A percentile compares a stretch with the other conserved stretches of the same genome.
Conservation (phyloP, 2,888 invertebrate species). For the Hydraecia micacea region DNA sequence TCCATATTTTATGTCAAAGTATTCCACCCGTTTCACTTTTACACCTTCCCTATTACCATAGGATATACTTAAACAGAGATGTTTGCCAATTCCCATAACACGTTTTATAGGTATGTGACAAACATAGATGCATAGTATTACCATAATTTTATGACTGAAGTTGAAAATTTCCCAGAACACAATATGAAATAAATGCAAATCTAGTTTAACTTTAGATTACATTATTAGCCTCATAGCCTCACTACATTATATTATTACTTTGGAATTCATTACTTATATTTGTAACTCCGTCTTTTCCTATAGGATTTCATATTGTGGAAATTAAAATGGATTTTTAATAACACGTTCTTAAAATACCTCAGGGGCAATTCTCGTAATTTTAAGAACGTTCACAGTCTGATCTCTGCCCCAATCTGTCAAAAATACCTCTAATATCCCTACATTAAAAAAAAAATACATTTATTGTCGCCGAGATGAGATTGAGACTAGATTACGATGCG, state of each 20-base stretch:
- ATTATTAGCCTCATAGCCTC: not conserved
- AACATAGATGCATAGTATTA: constrained; percentile 18
- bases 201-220: constrained; percentile 8
- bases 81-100: constrained; percentile 31
- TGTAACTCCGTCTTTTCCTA: not conserved
- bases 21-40: not conserved
- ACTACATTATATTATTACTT: too few relatives aligned
- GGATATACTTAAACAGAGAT: constrained; percentile 26
- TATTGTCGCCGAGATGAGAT: too few relatives aligned
- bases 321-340: not conserved
- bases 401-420: not conserved
- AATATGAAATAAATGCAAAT: constrained; percentile 15
- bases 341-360: too few relatives aligned
- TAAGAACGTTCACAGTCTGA: too few relatives aligned
- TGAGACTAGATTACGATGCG: too few relatives aligned
- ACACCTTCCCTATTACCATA: constrained; percentile 27
- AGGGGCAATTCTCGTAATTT: too few relatives aligned
- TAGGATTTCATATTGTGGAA: not conserved
- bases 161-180: constrained; percentile 5
- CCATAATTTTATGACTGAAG: constrained; percentile 32
- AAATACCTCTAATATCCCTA: not conserved
- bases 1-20: constrained; percentile 5
- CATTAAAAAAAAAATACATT: too few relatives aligned
- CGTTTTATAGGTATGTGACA: constrained; percentile 30
- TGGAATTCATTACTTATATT: not conserved